phyloP scores from a whole-genome alignment of 2,113 vertebrate genomes.

The Syngnathus typhle region DNA sequence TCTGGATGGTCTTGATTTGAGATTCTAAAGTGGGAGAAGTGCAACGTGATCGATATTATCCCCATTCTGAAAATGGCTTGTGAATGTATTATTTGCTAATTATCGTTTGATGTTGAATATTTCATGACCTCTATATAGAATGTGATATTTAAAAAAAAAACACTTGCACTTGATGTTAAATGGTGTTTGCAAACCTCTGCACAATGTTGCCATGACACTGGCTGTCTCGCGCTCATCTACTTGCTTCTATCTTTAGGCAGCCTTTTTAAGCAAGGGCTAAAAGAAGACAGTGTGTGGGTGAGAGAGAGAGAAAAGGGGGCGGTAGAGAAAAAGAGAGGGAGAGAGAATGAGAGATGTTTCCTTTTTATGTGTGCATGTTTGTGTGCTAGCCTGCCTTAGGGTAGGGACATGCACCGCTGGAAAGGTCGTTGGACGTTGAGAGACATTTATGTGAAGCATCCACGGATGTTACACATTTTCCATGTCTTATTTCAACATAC shows the following conservation, averaged over 20 bases:
- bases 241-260: constrained; percentile 70
- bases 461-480: constrained; percentile 10
- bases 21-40: neutral
- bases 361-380: constrained; percentile 42
- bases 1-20: no score
- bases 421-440: constrained; percentile 24
- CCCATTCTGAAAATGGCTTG: neutral
- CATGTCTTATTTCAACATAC: neutral
- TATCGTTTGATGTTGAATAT: neutral
- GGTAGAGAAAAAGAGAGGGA: constrained; percentile 37
- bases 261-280: constrained; percentile 69
- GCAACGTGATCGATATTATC: neutral
- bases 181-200: constrained; percentile 57
- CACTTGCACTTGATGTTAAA: constrained; percentile 27
- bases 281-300: constrained; percentile 67
- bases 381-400: constrained; percentile 48
- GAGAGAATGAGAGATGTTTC: constrained; percentile 52
- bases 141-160: neutral
- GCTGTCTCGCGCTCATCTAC: constrained; percentile 64
- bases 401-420: constrained; percentile 35
- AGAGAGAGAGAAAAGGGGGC: constrained; percentile 55
- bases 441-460: constrained; percentile 18
- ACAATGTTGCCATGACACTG: constrained; percentile 67
- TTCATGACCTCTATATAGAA: neutral
- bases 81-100: neutral